A percentile compares a stretch with the other conserved stretches of the same genome.
Evolutionary conservation across 2,797 vertebrate species (phyloP).

Genomic region (Leontopithecus rosalia): DNA sequence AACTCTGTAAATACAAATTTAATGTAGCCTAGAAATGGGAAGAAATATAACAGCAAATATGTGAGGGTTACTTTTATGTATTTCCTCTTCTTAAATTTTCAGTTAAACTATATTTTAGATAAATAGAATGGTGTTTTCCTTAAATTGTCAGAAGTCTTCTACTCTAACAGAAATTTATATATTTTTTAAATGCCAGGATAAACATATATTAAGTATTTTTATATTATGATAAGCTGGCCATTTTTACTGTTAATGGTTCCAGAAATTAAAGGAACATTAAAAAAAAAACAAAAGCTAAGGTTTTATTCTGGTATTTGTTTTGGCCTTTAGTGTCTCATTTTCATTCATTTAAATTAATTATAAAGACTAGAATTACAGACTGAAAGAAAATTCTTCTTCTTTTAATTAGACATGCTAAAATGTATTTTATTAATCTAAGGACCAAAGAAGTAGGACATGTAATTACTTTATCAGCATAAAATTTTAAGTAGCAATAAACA

Average conservation of each 20-base stretch:
- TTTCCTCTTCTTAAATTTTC: background rate
- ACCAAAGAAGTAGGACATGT: background rate
- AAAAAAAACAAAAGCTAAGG: background rate
- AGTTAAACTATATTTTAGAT: background rate
- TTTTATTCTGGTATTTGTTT: background rate
- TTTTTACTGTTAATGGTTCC: background rate
- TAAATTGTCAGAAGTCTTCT: background rate
- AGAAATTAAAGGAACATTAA: background rate
- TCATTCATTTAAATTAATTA: background rate
- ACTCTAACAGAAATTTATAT: background rate
- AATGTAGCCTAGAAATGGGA: background rate
- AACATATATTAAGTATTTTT: background rate
- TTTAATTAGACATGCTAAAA: background rate
- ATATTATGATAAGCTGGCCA: background rate
- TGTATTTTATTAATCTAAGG: background rate
- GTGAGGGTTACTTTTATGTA: background rate
- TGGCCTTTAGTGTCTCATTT: background rate
- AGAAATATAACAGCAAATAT: background rate
- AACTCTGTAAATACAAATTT: background rate
- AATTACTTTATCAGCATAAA: background rate
- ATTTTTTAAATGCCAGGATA: background rate
- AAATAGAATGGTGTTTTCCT: background rate
- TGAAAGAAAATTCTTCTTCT: background rate
- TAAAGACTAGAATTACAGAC: background rate
- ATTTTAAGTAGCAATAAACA: background rate